Base-by-base conservation (phyloP, 2,888 invertebrate species). In the Gymnoscelis rufifasciata region DNA sequence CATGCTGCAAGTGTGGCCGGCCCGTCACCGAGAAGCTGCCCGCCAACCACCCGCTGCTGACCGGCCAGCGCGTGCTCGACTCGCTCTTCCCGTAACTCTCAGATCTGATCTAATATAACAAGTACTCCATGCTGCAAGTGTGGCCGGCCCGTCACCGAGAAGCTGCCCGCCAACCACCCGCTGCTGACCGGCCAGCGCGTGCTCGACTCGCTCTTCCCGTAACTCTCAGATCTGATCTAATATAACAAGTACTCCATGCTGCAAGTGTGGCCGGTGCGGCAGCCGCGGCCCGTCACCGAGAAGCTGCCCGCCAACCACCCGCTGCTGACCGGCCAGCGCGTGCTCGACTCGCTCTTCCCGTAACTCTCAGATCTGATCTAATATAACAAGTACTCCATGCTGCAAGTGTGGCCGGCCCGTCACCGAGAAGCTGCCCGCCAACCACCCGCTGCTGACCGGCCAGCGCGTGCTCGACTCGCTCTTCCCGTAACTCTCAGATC, bases 241-340 rank as follows among this genome's bases (percentile, higher is more conserved):
- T n/a, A n/a, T n/a, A 92, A 94, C 50, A 93, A 96, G 78, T 97
- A 93, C 89, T 94, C 92, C 53, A 99, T 99, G 99, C 90, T 99
- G 88, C 99, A 99, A 90, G 96, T 99, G 56, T 99, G 99, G 99
- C 99, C 99, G 5, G 99, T 99, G 64, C 94, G 99, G 78, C 97
- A 97, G 83, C 97, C 98, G 51, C 91, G 99, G 58, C 99, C 99
- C 29, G 94, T 94, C 51, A 95, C 97, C 11, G 99, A 99, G 89
- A 99, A 99, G 90, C 90, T 99, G 64, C 98, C 98, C 47, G 98
- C 99, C 70, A 99, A 99, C 90, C 95, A 98, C 82, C 99, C 99
- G 37, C 91, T 99, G 70, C 91, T 99, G 56, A 99, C 99, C 62
- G 99, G 99, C 1, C 99, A 99, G 88, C 92, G 99, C 54, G 99